Percentiles rank a stretch among this genome's conserved stretches.
Conservation (phyloP, 2,797 vertebrate genomes). For the Gadopsis marmoratus region DNA sequence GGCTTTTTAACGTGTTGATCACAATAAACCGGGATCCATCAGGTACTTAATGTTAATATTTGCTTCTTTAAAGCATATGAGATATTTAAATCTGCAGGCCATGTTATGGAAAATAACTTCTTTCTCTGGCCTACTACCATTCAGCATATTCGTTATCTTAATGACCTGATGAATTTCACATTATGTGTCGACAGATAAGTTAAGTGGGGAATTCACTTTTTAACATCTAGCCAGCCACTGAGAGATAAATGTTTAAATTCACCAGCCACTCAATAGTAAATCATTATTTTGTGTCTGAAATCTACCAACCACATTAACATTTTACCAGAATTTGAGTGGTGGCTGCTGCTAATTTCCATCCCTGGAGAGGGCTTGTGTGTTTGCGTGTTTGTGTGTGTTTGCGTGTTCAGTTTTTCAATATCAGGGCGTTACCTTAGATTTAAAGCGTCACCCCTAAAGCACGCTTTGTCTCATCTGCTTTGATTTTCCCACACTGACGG, state of each 20-base stretch:
- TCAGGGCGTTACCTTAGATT: slow-evolving; percentile 9
- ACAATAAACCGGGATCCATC: not conserved
- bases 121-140: not conserved
- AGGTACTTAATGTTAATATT: not conserved
- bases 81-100: not conserved
- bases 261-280: no score
- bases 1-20: not conserved
- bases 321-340: no score
- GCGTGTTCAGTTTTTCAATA: not conserved
- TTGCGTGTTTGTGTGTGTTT: slow-evolving; percentile 19
- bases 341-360: no score
- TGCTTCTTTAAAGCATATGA: not conserved
- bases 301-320: no score
- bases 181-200: slow-evolving; percentile 7
- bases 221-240: no score
- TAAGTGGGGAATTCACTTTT: not conserved
- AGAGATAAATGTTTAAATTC: no score
- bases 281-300: no score
- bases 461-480: slow-evolving; percentile 40
- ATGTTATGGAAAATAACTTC: not conserved
- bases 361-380: slow-evolving; percentile 13
- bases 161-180: not conserved
- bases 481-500: not conserved
- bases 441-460: slow-evolving; percentile 31
- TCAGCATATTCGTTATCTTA: not conserved